Evolutionary conservation across 2,888 invertebrate genomes (phyloP).

Genomic region (Leucoma salicis): DNA sequence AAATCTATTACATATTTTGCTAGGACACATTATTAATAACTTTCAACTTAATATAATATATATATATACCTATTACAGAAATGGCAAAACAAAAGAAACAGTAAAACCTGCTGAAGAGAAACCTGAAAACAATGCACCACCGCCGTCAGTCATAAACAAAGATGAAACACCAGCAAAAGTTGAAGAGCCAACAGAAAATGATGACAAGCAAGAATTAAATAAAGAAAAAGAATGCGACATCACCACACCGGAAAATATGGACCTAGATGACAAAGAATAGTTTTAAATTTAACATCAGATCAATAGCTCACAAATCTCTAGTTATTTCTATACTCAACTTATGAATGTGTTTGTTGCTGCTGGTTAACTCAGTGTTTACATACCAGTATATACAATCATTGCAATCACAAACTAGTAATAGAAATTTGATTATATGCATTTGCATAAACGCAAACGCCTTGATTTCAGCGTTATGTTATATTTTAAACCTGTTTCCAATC

Average conservation of each 20-base stretch:
- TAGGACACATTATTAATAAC: too few species aligned
- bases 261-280: conserved; percentile 59
- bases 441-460: too few species aligned
- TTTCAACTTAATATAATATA: too few species aligned
- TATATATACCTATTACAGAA: conserved; percentile 17
- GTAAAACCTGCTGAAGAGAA: conserved; percentile 29
- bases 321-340: too few species aligned
- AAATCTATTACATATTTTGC: not conserved
- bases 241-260: conserved; percentile 54
- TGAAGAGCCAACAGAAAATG: conserved; percentile 13
- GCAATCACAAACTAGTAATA: too few species aligned
- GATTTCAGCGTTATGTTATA: too few species aligned
- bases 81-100: conserved; percentile 21
- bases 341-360: conserved; percentile 12
- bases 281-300: not conserved
- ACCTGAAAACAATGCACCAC: conserved; percentile 26
- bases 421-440: too few species aligned
- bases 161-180: conserved; percentile 16
- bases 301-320: too few species aligned
- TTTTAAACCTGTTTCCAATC: too few species aligned
- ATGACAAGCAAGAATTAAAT: conserved; percentile 19
- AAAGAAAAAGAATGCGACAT: conserved; percentile 38
- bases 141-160: conserved; percentile 5
- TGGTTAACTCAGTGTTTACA: too few species aligned
- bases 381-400: too few species aligned